A percentile compares a stretch with the other conserved stretches of the same genome.
phyloP scores from a whole-genome alignment of 2,113 vertebrate genomes.

The Megaceryle maxima region DNA sequence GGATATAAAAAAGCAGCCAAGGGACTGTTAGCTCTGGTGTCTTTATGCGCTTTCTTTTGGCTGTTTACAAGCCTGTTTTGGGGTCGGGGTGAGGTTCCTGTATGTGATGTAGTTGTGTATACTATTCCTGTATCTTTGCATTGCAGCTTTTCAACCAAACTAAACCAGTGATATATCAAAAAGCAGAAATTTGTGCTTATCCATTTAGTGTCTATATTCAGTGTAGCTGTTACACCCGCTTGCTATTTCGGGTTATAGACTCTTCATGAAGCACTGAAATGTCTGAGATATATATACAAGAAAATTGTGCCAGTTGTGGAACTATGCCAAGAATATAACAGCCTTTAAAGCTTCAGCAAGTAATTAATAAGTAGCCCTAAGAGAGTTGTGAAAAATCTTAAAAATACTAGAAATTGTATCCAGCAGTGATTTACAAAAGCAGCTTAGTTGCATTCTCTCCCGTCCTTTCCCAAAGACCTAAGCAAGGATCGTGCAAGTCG shows the following conservation, averaged over 20 bases:
- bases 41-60: not conserved
- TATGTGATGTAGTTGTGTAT: not conserved
- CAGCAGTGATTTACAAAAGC: not conserved
- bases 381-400: not conserved
- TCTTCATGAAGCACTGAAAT: not conserved
- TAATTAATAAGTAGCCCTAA: not conserved
- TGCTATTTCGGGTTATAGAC: not conserved
- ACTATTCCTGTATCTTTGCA: constrained; percentile 20
- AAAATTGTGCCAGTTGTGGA: not conserved
- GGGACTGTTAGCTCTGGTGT: constrained; percentile 70
- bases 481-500: not conserved
- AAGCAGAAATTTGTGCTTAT: not conserved
- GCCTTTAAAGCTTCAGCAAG: not conserved
- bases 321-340: not conserved
- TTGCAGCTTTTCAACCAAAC: not conserved
- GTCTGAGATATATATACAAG: not conserved
- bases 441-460: not conserved
- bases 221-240: not conserved
- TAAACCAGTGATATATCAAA: not conserved
- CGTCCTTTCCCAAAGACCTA: not conserved
- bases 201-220: not conserved
- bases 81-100: not conserved
- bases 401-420: not conserved
- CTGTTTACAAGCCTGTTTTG: constrained; percentile 45
- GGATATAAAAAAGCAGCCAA: constrained; percentile 74